phyloP scores from a whole-genome alignment of 2,113 vertebrate genomes.

The Sapayoa aenigma region DNA sequence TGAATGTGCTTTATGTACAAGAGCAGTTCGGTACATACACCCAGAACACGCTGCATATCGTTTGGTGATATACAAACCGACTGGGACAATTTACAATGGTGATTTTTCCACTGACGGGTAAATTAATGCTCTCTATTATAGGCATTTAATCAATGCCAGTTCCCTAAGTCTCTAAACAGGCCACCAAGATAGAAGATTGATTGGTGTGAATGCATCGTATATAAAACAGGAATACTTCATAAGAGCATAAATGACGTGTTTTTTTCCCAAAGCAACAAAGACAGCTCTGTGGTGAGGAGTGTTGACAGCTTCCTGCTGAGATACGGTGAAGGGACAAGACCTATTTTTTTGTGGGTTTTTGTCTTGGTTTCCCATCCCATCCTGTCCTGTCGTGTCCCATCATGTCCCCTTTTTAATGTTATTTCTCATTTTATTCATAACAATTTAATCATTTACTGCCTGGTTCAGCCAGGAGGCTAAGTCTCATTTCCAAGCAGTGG shows the following conservation, averaged over 20 bases:
- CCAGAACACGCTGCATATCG: neutral
- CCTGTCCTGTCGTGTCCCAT: no score
- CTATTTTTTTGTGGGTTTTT: neutral
- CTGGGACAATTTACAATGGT: slow-evolving; percentile 61
- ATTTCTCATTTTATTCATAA: neutral
- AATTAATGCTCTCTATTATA: slow-evolving; percentile 80
- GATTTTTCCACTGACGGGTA: slow-evolving; percentile 68
- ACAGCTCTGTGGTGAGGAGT: neutral
- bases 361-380: neutral
- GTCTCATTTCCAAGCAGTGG: neutral
- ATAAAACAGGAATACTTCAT: slow-evolving; percentile 58
- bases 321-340: neutral
- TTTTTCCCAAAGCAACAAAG: slow-evolving; percentile 10
- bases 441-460: neutral
- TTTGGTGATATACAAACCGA: slow-evolving; percentile 9
- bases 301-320: neutral
- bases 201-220: slow-evolving; percentile 39
- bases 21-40: neutral
- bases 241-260: neutral
- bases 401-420: no score
- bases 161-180: slow-evolving; percentile 67
- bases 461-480: neutral
- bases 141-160: slow-evolving; percentile 81
- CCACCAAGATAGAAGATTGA: slow-evolving; percentile 61
- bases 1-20: slow-evolving; percentile 1